Percentiles rank a stretch among this genome's conserved stretches.
Conservation (phyloP, 2,113 vertebrate genomes). For the Psittacus erithacus region DNA sequence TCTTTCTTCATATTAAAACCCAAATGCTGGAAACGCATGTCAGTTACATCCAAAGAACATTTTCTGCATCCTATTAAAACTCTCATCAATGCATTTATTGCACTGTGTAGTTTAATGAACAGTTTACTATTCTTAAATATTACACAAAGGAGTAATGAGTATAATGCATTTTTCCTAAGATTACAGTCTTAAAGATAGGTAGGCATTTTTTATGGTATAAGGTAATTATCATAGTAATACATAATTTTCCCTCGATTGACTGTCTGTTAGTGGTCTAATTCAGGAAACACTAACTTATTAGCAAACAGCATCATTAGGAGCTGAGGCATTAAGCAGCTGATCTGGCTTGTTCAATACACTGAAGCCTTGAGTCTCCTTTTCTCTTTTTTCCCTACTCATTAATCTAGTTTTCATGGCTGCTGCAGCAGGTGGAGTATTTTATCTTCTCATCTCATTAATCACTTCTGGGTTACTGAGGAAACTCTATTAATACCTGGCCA, state of each 20-base stretch:
- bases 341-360: constrained; percentile 16
- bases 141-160: background rate
- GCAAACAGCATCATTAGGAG: constrained; percentile 56
- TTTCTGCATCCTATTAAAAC: background rate
- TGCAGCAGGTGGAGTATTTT: constrained; percentile 74
- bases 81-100: background rate
- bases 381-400: constrained; percentile 43
- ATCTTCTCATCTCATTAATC: constrained; percentile 78
- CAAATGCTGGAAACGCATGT: background rate
- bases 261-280: constrained; percentile 53
- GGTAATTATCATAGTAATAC: constrained; percentile 49
- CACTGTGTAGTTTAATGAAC: constrained; percentile 5
- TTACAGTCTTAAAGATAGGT: constrained; percentile 12
- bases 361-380: constrained; percentile 19
- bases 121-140: constrained; percentile 47
- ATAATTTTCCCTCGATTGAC: constrained; percentile 56
- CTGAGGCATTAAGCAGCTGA: constrained; percentile 46
- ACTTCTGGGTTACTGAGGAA: constrained; percentile 66
- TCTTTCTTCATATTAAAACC: background rate
- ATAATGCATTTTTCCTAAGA: constrained; percentile 32
- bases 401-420: constrained; percentile 69
- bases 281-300: constrained; percentile 47
- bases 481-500: constrained; percentile 72
- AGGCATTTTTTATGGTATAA: constrained; percentile 19
- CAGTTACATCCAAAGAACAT: background rate